Evolutionary conservation across 1,140 invertebrate genomes (phyloP), one percentile per base, ranked within the genome.

Genomic region (Drosophila erecta): DNA sequence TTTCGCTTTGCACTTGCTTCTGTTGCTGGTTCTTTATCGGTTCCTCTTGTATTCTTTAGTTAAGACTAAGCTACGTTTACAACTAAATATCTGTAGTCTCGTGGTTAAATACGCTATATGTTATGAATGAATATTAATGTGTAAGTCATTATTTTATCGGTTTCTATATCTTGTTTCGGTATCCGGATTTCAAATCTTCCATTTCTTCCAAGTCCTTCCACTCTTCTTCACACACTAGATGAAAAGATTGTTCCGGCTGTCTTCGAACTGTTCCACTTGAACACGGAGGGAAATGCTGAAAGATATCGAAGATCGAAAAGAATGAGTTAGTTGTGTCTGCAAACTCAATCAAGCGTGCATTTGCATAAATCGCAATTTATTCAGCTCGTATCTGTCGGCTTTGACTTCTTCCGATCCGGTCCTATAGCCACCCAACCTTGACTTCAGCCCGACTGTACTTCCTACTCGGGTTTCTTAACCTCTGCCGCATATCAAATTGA

Each of bases 71-170:
- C 80, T 89, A 90, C 80, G 62, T 89, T 51, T 89, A 90, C 85
- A 89, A 90, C 85, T 89, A 89, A 85, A 89, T 89, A 90, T 89
- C 85, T 89, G 85, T 89, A 89, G 85, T 89, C 85, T 90, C 80
- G 85, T 74, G 85, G 84, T 89, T 87, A 86, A 85, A 86, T 89
- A 89, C 74, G 84, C 84, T 87, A 87, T 87, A 85, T 89, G 83
- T 87, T 78, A 87, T 89, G 84, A 83, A 89, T 83, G 84, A 86
- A 72, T 80, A 80, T 70, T 78, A 24, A 70, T 83, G 67, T 65
- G 41, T 80, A 65, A 66, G 50, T 73, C 58, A 69, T 81, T 54
- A 70, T 65, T 64, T 62, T 53, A 44, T 50, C 51, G 53, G 43
- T 57, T 71, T 60, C 55, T 54, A 65, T 64, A 65, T 66, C 61